These are phyloP conservation scores for Copidosoma aretas DNA, from an alignment of 2,888 invertebrate genomes.

Conservation along the genomic window DNA sequence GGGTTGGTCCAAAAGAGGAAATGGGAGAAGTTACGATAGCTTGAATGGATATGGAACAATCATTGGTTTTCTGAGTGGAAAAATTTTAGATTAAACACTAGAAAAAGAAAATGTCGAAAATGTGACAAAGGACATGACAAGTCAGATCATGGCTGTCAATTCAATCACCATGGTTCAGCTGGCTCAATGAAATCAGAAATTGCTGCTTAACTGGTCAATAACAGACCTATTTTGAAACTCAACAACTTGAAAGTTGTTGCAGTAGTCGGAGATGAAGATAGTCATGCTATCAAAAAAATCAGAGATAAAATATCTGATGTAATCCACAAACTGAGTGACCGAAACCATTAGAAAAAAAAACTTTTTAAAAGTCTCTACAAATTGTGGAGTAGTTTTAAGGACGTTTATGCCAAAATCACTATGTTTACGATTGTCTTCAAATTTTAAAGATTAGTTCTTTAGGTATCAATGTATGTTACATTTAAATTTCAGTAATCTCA, in stretches of 20 bases:
- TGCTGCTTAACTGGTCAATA: not conserved
- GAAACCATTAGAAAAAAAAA: conserved; percentile 43
- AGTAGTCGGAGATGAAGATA: conserved; percentile 24
- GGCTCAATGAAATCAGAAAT: not conserved
- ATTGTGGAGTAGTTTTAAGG: conserved; percentile 28
- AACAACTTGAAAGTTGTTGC: conserved; percentile 12
- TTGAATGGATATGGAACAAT: conserved; percentile 21
- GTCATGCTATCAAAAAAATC: conserved; percentile 17
- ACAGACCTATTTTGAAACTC: conserved; percentile 3
- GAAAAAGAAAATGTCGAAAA: not conserved
- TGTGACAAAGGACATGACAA: not conserved
- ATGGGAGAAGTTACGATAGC: conserved; percentile 44
- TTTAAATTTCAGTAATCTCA: too few species aligned
- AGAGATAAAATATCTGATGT: conserved; percentile 3
- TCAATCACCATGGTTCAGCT: not conserved
- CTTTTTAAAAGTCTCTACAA: conserved; percentile 43
- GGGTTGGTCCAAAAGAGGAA: conserved; percentile 35
- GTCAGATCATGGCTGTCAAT: not conserved
- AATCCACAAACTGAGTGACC: conserved; percentile 37
- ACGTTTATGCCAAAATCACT: conserved; percentile 36
- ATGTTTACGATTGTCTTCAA: too few species aligned
- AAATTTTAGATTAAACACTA: not conserved
- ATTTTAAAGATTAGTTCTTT: too few species aligned
- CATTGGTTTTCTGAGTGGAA: not conserved
- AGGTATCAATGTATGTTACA: too few species aligned